Conservation (phyloP, 2,797 vertebrate species). For the Danio kyathit region DNA sequence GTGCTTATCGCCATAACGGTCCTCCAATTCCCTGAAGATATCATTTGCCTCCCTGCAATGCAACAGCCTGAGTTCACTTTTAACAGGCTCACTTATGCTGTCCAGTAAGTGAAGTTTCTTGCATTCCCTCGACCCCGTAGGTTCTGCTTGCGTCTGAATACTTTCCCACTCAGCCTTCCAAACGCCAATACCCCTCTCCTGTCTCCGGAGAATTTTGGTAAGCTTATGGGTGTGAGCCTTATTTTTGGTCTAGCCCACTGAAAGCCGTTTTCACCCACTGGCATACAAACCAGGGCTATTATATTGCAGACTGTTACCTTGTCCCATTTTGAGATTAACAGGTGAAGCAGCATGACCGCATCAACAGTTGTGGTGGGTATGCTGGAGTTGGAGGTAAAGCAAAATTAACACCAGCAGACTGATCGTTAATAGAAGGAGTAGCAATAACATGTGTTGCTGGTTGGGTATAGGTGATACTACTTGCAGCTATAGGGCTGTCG, state of each 20-base stretch:
- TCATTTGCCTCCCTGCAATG: too few species aligned
- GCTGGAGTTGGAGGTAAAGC: not conserved
- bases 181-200: too few species aligned
- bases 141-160: not conserved
- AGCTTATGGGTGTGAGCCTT: too few species aligned
- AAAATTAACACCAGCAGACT: too few species aligned
- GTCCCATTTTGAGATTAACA: not conserved
- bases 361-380: too few species aligned
- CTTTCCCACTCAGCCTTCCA: not conserved
- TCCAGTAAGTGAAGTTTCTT: slow-evolving; percentile 14
- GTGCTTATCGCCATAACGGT: too few species aligned
- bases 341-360: not conserved
- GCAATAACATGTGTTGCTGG: not conserved
- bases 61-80: not conserved
- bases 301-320: not conserved
- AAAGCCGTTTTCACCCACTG: too few species aligned
- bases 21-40: too few species aligned
- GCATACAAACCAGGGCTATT: not conserved
- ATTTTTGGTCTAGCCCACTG: too few species aligned
- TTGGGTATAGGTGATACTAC: not conserved
- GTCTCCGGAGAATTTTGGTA: too few species aligned
- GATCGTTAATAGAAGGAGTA: too few species aligned
- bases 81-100: not conserved
- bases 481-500: not conserved
- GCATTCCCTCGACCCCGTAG: slow-evolving; percentile 2